A percentile compares a stretch with the other conserved stretches of the same genome.
Conservation (phyloP, 2,797 vertebrate species). For the Nannoperca australis region DNA sequence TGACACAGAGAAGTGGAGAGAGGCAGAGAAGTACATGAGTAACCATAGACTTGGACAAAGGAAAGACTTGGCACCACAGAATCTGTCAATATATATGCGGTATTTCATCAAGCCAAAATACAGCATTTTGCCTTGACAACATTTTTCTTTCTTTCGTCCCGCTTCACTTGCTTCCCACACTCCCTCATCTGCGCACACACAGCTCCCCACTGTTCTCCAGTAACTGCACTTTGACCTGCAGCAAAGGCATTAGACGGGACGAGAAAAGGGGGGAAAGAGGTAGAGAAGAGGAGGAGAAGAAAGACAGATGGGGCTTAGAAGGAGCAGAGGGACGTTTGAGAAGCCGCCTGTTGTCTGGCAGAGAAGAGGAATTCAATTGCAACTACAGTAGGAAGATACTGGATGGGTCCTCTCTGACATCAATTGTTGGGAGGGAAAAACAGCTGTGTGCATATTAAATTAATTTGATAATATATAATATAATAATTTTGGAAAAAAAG, state of each 20-base stretch:
- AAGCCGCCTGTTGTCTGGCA: constrained; percentile 43
- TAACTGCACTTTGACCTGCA: constrained; percentile 44
- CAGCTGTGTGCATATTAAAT: neutral
- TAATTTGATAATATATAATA: too few species aligned
- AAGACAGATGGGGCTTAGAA: constrained; percentile 46
- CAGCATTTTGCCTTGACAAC: constrained; percentile 2
- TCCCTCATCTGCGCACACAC: constrained; percentile 10
- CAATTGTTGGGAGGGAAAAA: constrained; percentile 4
- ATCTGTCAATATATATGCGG: constrained; percentile 21
- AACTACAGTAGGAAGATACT: constrained; percentile 17
- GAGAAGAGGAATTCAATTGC: constrained; percentile 29
- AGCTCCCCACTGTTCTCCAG: constrained; percentile 2
- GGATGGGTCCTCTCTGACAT: constrained; percentile 6
- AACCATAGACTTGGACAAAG: constrained; percentile 12
- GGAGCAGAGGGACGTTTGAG: constrained; percentile 54
- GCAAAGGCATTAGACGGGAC: constrained; percentile 21
- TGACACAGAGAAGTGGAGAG: constrained; percentile 7
- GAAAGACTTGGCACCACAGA: constrained; percentile 16
- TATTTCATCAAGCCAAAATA: constrained; percentile 34
- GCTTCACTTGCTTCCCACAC: constrained; percentile 2
- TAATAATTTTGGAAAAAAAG: neutral
- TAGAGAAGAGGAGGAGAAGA: constrained; percentile 17
- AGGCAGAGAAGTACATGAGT: constrained; percentile 8
- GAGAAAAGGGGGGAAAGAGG: constrained; percentile 14
- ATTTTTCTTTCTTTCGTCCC: neutral